Evolutionary conservation across 2,797 vertebrate genomes (phyloP), one percentile per base, ranked within the genome.

Genomic region (Schizopygopsis pylzovi): DNA sequence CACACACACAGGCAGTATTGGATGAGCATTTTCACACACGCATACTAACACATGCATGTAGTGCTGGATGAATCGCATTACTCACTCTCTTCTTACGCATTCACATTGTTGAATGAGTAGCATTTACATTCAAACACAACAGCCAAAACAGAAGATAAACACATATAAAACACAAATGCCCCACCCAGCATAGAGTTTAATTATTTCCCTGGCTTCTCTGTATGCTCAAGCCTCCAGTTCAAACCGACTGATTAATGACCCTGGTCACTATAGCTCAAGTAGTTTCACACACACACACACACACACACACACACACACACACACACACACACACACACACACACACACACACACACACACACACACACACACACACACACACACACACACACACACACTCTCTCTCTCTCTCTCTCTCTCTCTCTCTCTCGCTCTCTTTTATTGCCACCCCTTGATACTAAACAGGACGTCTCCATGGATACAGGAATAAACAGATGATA

Each of bases 401-500:
- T 67, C 52, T 83, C 82, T 75, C 76, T 78, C 81, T 82, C 78
- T 85, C 67, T 72, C 67, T 43, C 13, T 76, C 13, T 18, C 80
- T 33, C 77, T 25, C 37, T 15, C 89, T 12, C 85, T 43, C 84
- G 67, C 56, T 52, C 82, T 79, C 65, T 92, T 92, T 93, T 91
- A 94, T 91, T 92, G 91, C 94, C 92, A 94, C 92, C 93, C 94
- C 93, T 93, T 93, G 94, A 94, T 96, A 96, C 95, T 94, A 95
- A 95, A 95, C 94, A 94, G 94, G 90, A 90, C 83, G 95, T 96
- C 93, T 91, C 93, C 94, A 95, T 95, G 95, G 95, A 92, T 92
- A 97, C 94, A 82, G 93, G 77, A 89, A 93, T 96, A 96, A 97
- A 97, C 97, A 97, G 92, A 95, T 91, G 95, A 97, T 95, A 97